phyloP scores from a whole-genome alignment of 2,888 invertebrate species.

The Coelopa pilipes region DNA sequence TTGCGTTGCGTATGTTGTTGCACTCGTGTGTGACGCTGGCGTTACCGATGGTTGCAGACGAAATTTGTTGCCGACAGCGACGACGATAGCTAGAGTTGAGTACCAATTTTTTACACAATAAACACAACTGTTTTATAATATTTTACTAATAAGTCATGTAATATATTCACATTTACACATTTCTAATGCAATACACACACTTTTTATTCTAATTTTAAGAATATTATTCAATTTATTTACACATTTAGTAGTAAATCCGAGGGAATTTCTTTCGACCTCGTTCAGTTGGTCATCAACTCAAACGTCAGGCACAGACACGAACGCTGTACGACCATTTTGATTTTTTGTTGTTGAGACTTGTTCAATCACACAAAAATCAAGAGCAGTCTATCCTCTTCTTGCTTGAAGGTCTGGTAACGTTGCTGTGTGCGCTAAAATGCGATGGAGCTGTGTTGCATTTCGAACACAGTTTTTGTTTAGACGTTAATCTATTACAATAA shows the following conservation, averaged over 20 bases:
- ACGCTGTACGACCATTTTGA: conserved; percentile 50
- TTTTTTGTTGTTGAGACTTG: conserved; percentile 46
- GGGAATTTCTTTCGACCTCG: conserved; percentile 12
- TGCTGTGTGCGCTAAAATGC: conserved; percentile 19
- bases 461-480: neutral
- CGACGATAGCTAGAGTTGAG: neutral
- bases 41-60: too few relatives aligned
- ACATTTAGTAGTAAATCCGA: neutral
- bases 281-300: conserved; percentile 51
- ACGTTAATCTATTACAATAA: conserved; percentile 15
- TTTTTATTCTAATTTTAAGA: too few relatives aligned
- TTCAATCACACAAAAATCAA: conserved; percentile 30
- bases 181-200: too few relatives aligned
- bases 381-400: neutral
- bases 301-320: conserved; percentile 49
- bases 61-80: neutral
- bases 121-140: too few relatives aligned
- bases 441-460: neutral
- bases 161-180: neutral
- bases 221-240: too few relatives aligned
- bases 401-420: neutral
- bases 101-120: neutral
- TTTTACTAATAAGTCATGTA: neutral
- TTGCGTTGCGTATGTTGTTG: neutral
- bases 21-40: too few relatives aligned